Evolutionary conservation across 2,797 vertebrate genomes (phyloP).

Genomic region (Esox lucius): DNA sequence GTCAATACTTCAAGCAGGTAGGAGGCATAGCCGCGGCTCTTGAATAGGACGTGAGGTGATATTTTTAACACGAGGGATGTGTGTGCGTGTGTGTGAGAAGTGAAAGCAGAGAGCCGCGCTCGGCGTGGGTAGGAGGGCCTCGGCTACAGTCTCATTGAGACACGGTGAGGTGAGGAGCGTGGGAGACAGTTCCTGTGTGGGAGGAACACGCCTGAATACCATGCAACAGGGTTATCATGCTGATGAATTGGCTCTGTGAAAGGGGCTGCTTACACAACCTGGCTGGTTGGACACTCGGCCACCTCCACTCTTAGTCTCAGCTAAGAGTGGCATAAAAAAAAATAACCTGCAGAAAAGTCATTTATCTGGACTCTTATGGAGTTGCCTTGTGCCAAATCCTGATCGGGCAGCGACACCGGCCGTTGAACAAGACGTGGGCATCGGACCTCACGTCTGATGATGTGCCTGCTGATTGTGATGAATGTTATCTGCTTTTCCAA

Average conservation of each 20-base stretch:
- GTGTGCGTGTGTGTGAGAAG: slow-evolving; percentile 16
- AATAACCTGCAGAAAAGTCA: too few species aligned
- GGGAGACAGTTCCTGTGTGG: slow-evolving; percentile 56
- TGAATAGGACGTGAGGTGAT: slow-evolving; percentile 25
- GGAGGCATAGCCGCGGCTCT: slow-evolving; percentile 32
- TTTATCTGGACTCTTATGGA: too few species aligned
- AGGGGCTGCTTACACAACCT: slow-evolving; percentile 47
- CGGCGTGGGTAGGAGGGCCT: not conserved
- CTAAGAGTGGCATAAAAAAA: too few species aligned
- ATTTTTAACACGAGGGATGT: slow-evolving; percentile 49
- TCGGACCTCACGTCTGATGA: not conserved
- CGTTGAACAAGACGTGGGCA: too few species aligned
- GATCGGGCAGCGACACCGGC: too few species aligned
- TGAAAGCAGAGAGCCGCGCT: not conserved
- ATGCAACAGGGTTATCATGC: slow-evolving; percentile 42
- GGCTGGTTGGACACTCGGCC: not conserved
- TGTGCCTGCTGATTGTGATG: not conserved
- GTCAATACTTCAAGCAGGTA: slow-evolving; percentile 24
- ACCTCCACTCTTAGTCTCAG: not conserved
- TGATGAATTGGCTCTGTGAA: slow-evolving; percentile 52
- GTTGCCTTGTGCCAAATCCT: too few species aligned
- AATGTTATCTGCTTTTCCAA: not conserved
- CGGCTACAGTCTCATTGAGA: not conserved
- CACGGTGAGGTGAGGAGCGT: slow-evolving; percentile 14
- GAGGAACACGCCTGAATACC: slow-evolving; percentile 51